Conservation (phyloP, 2,797 vertebrate species). For the Antennarius maculatus region DNA sequence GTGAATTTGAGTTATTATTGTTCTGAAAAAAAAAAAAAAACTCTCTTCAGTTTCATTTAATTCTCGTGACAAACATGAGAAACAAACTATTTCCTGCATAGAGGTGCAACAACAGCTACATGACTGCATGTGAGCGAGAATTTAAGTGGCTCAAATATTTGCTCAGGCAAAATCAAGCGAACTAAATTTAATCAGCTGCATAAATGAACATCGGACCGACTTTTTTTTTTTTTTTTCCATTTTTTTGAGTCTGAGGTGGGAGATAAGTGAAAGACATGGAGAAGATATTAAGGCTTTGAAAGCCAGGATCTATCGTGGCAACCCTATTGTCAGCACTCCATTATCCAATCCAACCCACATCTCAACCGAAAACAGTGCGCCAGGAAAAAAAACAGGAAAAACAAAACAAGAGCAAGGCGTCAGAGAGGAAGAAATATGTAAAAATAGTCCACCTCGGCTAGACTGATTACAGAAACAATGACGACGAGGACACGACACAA, state of each 20-base stretch:
- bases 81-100: slow-evolving; percentile 23
- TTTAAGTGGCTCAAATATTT: slow-evolving; percentile 21
- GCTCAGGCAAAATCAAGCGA: slow-evolving; percentile 28
- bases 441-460: slow-evolving; percentile 55
- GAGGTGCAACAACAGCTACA: slow-evolving; percentile 9
- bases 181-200: slow-evolving; percentile 19
- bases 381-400: slow-evolving; percentile 75
- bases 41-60: slow-evolving; percentile 24
- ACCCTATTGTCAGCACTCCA: slow-evolving; percentile 96
- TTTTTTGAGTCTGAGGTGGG: slow-evolving; percentile 34
- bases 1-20: slow-evolving; percentile 31
- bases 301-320: slow-evolving; percentile 88
- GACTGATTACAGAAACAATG: slow-evolving; percentile 41
- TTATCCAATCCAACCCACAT: slow-evolving; percentile 83
- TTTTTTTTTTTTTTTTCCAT: not conserved
- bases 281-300: slow-evolving; percentile 30
- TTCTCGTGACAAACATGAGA: slow-evolving; percentile 28
- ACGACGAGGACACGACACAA: slow-evolving; percentile 85
- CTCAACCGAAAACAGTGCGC: slow-evolving; percentile 82
- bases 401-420: slow-evolving; percentile 80
- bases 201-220: slow-evolving; percentile 19
- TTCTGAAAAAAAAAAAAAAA: not conserved
- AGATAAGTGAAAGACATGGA: slow-evolving; percentile 19
- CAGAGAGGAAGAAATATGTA: slow-evolving; percentile 77
- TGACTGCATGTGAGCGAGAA: slow-evolving; percentile 5